Evolutionary conservation across 2,113 vertebrate genomes (phyloP).

Genomic region (Dasypus novemcinctus): DNA sequence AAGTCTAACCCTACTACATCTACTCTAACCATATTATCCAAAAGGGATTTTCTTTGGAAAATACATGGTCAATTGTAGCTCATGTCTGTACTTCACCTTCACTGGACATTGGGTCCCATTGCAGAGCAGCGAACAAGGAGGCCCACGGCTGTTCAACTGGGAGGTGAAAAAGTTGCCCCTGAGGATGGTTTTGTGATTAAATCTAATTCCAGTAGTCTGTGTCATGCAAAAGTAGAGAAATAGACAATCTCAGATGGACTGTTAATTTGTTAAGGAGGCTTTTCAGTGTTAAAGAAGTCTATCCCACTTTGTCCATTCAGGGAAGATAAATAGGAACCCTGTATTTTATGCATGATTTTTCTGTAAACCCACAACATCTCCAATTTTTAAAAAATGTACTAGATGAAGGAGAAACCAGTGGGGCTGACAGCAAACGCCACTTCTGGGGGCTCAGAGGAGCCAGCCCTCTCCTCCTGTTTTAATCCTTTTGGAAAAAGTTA

Average conservation of each 20-base stretch:
- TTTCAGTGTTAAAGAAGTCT: neutral
- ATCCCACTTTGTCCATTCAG: neutral
- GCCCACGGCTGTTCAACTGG: neutral
- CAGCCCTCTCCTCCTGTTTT: neutral
- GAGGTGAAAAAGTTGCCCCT: neutral
- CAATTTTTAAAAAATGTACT: neutral
- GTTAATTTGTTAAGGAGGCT: neutral
- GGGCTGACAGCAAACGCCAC: neutral
- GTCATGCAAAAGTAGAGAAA: neutral
- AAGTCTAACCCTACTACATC: neutral
- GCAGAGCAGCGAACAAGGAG: neutral
- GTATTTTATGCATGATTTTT: no score
- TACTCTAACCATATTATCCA: neutral
- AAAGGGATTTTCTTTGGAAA: neutral
- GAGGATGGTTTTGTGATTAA: neutral
- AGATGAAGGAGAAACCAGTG: neutral
- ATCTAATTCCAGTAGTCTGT: neutral
- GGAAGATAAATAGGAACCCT: neutral
- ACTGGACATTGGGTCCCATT: neutral
- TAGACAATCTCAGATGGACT: neutral
- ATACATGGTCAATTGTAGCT: neutral
- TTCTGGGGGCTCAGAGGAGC: neutral
- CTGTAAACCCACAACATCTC: no score
- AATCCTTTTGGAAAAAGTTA: constrained; percentile 27
- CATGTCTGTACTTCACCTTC: neutral